phyloP scores from a whole-genome alignment of 1,140 invertebrate species.

The Euwallacea fornicatus region DNA sequence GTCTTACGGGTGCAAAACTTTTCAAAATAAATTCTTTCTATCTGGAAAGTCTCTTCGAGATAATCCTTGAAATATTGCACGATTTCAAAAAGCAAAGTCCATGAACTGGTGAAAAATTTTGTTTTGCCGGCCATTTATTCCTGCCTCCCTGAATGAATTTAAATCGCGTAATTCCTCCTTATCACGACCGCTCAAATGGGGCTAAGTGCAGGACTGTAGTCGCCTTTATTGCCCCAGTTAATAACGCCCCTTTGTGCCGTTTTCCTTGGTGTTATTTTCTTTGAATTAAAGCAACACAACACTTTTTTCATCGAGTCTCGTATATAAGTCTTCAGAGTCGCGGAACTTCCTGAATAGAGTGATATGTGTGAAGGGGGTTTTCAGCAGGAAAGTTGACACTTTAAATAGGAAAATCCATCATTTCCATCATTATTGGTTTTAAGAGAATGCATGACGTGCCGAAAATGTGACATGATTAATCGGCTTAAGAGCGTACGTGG shows the following conservation, averaged over 20 bases:
- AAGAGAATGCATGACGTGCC: constrained; percentile 14
- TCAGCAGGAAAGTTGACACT: constrained; percentile 4
- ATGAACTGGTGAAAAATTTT: constrained; percentile 27
- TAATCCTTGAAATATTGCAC: constrained; percentile 26
- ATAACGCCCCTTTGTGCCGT: too few relatives aligned
- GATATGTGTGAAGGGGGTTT: constrained; percentile 3
- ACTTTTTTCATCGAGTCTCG: too few relatives aligned
- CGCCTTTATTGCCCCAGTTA: too few relatives aligned
- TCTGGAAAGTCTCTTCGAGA: constrained; percentile 19
- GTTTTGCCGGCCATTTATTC: constrained; percentile 34
- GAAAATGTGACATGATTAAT: constrained; percentile 18
- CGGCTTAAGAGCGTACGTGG: not conserved
- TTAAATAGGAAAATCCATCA: constrained; percentile 19
- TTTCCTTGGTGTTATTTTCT: too few relatives aligned
- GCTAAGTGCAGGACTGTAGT: not conserved
- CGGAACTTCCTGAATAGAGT: constrained; percentile 1
- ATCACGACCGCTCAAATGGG: not conserved
- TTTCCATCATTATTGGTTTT: constrained; percentile 17
- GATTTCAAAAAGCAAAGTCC: constrained; percentile 14
- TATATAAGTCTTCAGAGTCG: not conserved
- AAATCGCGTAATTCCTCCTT: constrained; percentile 24
- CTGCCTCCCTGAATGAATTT: constrained; percentile 27
- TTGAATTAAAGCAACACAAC: too few relatives aligned
- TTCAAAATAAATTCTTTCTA: constrained; percentile 14
- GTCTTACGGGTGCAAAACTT: not conserved